Evolutionary conservation across 2,797 vertebrate species (phyloP).

Genomic region (Acanthurus tractus): DNA sequence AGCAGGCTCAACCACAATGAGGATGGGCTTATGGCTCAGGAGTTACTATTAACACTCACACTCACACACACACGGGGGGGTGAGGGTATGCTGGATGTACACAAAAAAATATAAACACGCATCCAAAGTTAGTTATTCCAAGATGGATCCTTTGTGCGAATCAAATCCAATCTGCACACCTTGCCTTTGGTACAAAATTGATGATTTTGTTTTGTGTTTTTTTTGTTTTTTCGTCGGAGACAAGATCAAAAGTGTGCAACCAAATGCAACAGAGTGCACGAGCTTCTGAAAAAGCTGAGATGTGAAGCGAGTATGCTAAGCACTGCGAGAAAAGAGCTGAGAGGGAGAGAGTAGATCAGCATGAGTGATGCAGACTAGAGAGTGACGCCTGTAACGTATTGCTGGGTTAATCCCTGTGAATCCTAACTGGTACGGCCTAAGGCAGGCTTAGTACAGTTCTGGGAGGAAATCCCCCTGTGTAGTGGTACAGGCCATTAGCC

Average conservation of each 20-base stretch:
- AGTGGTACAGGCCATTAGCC: slow-evolving; percentile 81
- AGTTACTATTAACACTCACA: slow-evolving; percentile 74
- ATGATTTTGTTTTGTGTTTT: neutral
- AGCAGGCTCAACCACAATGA: slow-evolving; percentile 65
- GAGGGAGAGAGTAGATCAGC: slow-evolving; percentile 16
- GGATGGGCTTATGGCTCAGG: slow-evolving; percentile 73
- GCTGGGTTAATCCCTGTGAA: slow-evolving; percentile 83
- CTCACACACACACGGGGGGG: slow-evolving; percentile 22
- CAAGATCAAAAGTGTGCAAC: neutral
- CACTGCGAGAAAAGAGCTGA: slow-evolving; percentile 18
- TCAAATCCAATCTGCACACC: neutral
- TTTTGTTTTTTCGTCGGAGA: neutral
- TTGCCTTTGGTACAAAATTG: neutral
- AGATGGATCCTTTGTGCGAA: neutral
- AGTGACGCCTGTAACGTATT: slow-evolving; percentile 72
- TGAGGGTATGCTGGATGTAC: slow-evolving; percentile 6
- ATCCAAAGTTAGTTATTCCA: slow-evolving; percentile 3
- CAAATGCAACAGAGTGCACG: neutral
- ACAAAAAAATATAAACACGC: slow-evolving; percentile 30
- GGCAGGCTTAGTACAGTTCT: slow-evolving; percentile 85
- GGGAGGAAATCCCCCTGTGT: slow-evolving; percentile 81
- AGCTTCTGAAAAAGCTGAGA: slow-evolving; percentile 11
- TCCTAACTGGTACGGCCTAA: slow-evolving; percentile 80
- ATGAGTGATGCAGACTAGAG: slow-evolving; percentile 51
- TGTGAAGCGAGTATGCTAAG: neutral